Conservation (phyloP, 1,140 invertebrate species). For the Psix sp. region DNA sequence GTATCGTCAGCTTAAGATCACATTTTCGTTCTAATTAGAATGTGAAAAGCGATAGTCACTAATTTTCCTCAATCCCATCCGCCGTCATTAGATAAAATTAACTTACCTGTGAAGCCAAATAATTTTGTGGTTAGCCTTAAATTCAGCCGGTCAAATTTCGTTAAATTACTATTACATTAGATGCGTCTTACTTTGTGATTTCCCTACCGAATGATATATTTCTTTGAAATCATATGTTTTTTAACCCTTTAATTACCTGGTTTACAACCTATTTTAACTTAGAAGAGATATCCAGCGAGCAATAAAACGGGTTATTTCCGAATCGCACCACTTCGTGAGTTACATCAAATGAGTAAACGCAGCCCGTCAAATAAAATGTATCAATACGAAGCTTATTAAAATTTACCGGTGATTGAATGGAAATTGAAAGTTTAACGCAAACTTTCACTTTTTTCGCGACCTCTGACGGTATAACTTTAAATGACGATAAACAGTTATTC, state of each 20-base stretch:
- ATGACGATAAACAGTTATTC: no score
- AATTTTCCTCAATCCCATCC: conserved; percentile 30
- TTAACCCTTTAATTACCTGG: no score
- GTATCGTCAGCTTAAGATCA: conserved; percentile 18
- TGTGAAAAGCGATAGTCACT: conserved; percentile 34
- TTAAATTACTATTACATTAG: conserved; percentile 35
- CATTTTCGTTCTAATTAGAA: conserved; percentile 36
- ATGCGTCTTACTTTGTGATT: conserved; percentile 7
- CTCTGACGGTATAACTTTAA: no score
- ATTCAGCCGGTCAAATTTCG: conserved; percentile 28
- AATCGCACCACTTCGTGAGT: no score
- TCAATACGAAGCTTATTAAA: no score
- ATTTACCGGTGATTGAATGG: conserved; percentile 40
- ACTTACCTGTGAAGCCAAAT: conserved; percentile 43
- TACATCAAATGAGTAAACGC: no score
- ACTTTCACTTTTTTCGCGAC: conserved; percentile 24
- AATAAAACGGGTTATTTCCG: no score
- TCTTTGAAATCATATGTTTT: no score
- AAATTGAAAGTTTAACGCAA: conserved; percentile 50
- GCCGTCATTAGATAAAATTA: conserved; percentile 23
- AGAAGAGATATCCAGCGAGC: no score
- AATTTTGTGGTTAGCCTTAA: conserved; percentile 45
- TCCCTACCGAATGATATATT: background rate
- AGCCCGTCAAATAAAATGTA: no score
- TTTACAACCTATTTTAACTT: no score